Evolutionary conservation across 2,888 invertebrate species (phyloP).

Genomic region (Trachelus tabidus): DNA sequence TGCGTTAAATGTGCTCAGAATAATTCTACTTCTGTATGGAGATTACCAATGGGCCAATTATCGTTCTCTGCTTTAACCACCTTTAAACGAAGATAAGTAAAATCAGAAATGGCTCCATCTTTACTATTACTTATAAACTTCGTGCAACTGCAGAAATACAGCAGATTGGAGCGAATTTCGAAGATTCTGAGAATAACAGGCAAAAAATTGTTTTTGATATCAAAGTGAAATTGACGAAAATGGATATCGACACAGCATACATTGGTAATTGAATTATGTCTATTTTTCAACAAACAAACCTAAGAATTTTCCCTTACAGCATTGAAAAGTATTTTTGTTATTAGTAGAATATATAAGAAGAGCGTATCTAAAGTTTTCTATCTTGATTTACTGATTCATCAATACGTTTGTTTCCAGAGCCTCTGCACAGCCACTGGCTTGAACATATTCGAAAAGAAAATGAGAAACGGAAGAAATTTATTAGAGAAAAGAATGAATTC

Average conservation of each 20-base stretch:
- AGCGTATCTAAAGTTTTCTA: neutral
- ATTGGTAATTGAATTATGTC: slow-evolving; percentile 31
- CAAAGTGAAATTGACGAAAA: neutral
- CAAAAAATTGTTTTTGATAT: slow-evolving; percentile 1
- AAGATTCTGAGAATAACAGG: neutral
- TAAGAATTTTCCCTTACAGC: neutral
- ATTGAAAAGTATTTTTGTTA: neutral
- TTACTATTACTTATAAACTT: neutral
- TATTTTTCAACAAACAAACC: neutral
- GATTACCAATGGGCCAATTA: too few species aligned
- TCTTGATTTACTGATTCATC: neutral
- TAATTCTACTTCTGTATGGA: too few species aligned
- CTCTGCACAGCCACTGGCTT: slow-evolving; percentile 50
- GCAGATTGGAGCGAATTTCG: neutral
- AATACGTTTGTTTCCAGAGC: slow-evolving; percentile 25
- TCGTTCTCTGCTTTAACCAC: neutral
- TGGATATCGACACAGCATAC: slow-evolving; percentile 17
- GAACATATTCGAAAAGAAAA: slow-evolving; percentile 37
- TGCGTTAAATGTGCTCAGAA: neutral
- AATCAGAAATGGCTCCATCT: neutral
- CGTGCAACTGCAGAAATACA: neutral
- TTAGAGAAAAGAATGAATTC: slow-evolving; percentile 36
- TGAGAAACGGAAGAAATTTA: slow-evolving; percentile 33
- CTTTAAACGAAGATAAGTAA: neutral
- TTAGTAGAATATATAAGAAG: neutral